phyloP scores from a whole-genome alignment of 2,113 vertebrate species.

The Hydropotes inermis region DNA sequence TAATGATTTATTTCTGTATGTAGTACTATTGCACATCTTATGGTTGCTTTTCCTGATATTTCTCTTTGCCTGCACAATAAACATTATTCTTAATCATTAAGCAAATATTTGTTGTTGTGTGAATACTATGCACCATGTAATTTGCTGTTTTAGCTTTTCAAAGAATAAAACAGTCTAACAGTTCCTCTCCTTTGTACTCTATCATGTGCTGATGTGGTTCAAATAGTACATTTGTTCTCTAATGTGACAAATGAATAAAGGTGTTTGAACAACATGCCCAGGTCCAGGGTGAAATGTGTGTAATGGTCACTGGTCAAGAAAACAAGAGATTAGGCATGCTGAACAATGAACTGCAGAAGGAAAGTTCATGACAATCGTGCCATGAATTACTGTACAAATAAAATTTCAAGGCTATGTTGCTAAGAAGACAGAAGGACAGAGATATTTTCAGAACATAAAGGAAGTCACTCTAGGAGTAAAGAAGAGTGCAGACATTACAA shows the following conservation, averaged over 20 bases:
- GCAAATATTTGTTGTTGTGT: neutral
- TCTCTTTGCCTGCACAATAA: neutral
- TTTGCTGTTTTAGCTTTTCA: neutral
- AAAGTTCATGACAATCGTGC: neutral
- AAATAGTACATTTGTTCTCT: neutral
- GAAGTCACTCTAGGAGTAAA: neutral
- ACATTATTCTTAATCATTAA: neutral
- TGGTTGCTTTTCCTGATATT: neutral
- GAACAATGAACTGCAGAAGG: neutral
- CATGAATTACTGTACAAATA: neutral
- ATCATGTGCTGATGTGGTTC: neutral
- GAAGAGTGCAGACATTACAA: neutral
- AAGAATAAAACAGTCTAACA: neutral
- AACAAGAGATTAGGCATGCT: constrained; percentile 13
- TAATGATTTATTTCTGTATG: neutral
- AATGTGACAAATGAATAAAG: neutral
- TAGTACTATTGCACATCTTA: neutral
- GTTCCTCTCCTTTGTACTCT: neutral
- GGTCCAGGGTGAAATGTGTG: neutral
- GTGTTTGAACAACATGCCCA: neutral
- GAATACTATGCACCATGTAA: neutral
- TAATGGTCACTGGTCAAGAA: constrained; percentile 17
- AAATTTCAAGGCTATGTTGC: neutral
- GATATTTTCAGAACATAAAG: neutral
- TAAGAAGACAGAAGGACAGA: neutral